These are phyloP conservation scores for Acholoe squamosa DNA, from an alignment of 2,888 invertebrate species.

Conservation along the genomic window DNA sequence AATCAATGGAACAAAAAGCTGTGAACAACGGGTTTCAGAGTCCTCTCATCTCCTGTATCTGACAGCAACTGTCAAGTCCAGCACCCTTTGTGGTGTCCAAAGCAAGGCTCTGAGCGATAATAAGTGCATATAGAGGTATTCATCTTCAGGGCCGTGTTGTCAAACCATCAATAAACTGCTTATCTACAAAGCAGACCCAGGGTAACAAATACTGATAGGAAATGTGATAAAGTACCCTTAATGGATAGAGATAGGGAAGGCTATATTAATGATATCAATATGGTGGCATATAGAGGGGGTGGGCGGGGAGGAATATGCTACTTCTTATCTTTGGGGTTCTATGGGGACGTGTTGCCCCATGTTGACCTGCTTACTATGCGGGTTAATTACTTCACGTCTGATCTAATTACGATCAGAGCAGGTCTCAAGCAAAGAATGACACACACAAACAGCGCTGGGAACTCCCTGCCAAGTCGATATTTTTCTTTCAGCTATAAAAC, in stretches of 20 bases:
- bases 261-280: too few relatives aligned
- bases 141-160: background rate
- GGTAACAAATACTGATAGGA: too few relatives aligned
- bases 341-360: slow-evolving; percentile 12
- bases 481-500: too few relatives aligned
- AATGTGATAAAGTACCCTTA: too few relatives aligned
- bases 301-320: background rate
- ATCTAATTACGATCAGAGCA: slow-evolving; percentile 27
- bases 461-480: too few relatives aligned
- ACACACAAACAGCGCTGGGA: background rate
- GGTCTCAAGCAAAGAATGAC: background rate
- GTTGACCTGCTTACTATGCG: background rate
- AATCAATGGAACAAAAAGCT: background rate
- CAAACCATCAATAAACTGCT: slow-evolving; percentile 1
- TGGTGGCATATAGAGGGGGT: background rate
- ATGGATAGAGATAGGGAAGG: background rate
- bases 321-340: background rate
- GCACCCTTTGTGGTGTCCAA: background rate
- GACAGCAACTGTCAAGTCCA: background rate
- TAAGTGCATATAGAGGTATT: background rate
- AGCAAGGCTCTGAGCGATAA: background rate
- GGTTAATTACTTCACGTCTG: slow-evolving; percentile 26
- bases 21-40: background rate
- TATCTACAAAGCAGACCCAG: background rate
- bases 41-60: background rate